Base-by-base conservation (phyloP, 2,888 invertebrate species). In the Lysandra bellargus region DNA sequence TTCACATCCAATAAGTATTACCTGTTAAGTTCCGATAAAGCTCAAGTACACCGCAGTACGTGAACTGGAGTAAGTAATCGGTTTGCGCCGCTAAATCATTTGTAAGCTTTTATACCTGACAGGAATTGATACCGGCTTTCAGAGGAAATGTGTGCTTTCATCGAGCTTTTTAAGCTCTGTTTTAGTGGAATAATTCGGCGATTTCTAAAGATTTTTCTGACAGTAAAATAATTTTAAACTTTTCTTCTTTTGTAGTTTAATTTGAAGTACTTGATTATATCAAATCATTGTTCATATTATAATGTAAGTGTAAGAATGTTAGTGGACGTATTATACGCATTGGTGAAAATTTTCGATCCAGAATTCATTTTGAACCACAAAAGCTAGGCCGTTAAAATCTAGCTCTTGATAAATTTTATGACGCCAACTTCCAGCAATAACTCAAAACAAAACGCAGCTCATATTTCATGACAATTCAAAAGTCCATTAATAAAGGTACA, bases 101-200 rank as follows among this genome's bases (percentile, higher is more conserved):
- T 83, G 85, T 88, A 88, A 90, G 89, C 88, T 84, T 86, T 85
- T 85, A 82, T 83, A 89, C 89, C 89, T 89, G 89, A 87, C 88
- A 81, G 83, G 84, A 80, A 83, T 85, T 83, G 87, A 87, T 88
- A 76, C 60, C 78, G 74, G 78, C 72, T 75, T 64, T 61, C 57
- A 69, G 77, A 53, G 57, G 53, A 53, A 76, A 76, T 44, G 44
- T 74, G 44, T 74, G 44, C 73, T 60, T 60, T 79, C 14, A 33
- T 80, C 23, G 73, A 23, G 53, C 40, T 78, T 80, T 73, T 64
- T 76, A 37, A 69, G 33, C 69, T 69, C 69, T 69, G 33, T 33
- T 64, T 30, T 69, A 69, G 33, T 69, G 33, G 33, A 69, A 69
- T 69, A 33, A 69, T 69, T 33, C 9, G 33, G 69, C 1, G 64